Conservation (phyloP, 92 coral and sea anemone genomes). For the Galaxea fascicularis region DNA sequence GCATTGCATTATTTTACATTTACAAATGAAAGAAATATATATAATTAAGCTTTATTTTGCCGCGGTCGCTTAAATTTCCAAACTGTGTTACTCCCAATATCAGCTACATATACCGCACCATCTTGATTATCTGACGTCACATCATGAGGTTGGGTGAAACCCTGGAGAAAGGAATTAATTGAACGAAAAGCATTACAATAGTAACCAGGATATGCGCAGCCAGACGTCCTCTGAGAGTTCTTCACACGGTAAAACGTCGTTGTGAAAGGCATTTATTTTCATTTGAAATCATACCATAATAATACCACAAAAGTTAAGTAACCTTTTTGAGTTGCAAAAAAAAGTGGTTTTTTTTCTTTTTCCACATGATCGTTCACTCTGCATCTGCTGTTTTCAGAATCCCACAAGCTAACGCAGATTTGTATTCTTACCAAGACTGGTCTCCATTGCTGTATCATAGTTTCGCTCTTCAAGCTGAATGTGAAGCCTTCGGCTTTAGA, state of each 20-base stretch:
- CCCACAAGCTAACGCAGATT: neutral
- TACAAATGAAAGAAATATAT: neutral
- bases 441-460: conserved; percentile 74
- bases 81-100: conserved; percentile 79
- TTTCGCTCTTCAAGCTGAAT: conserved; percentile 41
- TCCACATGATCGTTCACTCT: too few species aligned
- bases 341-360: too few species aligned
- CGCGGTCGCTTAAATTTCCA: conserved; percentile 78
- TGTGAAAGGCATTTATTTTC: neutral
- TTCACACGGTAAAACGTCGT: neutral
- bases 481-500: conserved; percentile 78
- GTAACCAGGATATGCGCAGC: neutral
- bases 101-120: conserved; percentile 83
- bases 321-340: too few species aligned
- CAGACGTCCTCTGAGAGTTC: neutral
- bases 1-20: neutral
- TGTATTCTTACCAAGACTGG: conserved; percentile 74
- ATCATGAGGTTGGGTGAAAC: conserved; percentile 85
- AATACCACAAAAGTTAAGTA: too few species aligned
- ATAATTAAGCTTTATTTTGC: neutral
- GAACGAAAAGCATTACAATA: neutral
- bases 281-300: too few species aligned
- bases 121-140: conserved; percentile 75
- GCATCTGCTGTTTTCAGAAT: too few species aligned
- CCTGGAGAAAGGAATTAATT: conserved; percentile 41